Evolutionary conservation across 2,113 vertebrate genomes (phyloP), one percentile per base, ranked within the genome.

Genomic region (Heterocephalus glaber): DNA sequence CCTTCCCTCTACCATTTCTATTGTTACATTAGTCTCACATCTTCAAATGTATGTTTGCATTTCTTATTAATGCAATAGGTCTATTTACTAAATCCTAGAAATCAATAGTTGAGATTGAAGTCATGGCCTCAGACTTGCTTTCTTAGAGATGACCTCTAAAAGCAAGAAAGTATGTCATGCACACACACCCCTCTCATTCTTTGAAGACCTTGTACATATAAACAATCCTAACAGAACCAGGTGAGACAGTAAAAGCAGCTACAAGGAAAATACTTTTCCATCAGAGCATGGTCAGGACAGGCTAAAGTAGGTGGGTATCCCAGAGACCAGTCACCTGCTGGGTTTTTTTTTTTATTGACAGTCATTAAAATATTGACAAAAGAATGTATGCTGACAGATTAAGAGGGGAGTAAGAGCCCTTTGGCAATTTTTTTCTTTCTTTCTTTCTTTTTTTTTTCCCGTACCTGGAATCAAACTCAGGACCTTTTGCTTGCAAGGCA

Each of bases 81-180:
- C 86, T 96, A 63, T 85, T 90, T 88, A 79, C 30, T 54, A 96
- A 95, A 82, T 79, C 65, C 77, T 79, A 88, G 38, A 90, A 90
- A 87, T 90, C 77, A 81, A 41, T 58, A 8, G 44, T 77, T 52
- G 65, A 22, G 33, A 44, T 72, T 80, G 60, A 90, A 84, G 70
- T 70, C 2, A 1, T 38, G 49, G 2, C 5, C 44, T 33, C 35
- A 13, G 30, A 28, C 49, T 92, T 30, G 35, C 80, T 90, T 79
- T 97, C 70, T 82, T 41, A 20, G 81, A 81, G 54, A 90, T 4
- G 14, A 47, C 52, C 60, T 90, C 82, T 60, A 33, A 86, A 44
- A 81, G 47, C 54, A 61, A 0, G 0, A 19, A 72, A 26, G 7
- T 22, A 11, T 60, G 4, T 54, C 1, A 0, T 13, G 13, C 3